A percentile compares a stretch with the other conserved stretches of the same genome.
phyloP scores from a whole-genome alignment of 2,888 invertebrate species.

The Euplagia quadripunctaria region DNA sequence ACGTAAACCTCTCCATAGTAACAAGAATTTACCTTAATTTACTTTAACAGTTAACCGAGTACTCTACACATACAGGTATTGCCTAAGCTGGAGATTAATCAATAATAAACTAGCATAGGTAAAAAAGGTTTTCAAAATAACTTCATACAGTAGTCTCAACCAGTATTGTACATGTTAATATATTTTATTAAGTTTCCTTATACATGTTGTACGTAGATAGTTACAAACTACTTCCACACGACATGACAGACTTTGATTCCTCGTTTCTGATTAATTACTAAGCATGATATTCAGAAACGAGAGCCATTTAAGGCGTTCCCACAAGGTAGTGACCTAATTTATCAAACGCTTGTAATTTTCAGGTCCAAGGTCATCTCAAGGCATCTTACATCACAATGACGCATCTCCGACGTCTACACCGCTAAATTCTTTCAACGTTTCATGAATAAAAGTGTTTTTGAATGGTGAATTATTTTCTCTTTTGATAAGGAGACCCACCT shows the following conservation, averaged over 20 bases:
- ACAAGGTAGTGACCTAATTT: constrained; percentile 18
- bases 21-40: not conserved
- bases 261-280: not conserved
- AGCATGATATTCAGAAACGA: not conserved
- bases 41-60: not conserved
- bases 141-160: too few species aligned
- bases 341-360: constrained; percentile 10
- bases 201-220: too few species aligned
- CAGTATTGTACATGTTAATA: too few species aligned
- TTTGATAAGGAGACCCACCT: constrained; percentile 28
- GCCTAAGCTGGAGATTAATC: too few species aligned
- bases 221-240: too few species aligned
- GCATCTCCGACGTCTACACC: constrained; percentile 26
- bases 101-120: too few species aligned
- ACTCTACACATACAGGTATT: too few species aligned
- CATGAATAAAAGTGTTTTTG: constrained; percentile 53
- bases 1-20: not conserved
- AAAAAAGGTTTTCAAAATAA: too few species aligned
- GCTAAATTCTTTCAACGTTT: constrained; percentile 42
- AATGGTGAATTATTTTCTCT: constrained; percentile 50
- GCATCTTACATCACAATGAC: constrained; percentile 21
- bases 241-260: too few species aligned
- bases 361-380: constrained; percentile 29
- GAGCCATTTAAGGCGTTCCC: not conserved
- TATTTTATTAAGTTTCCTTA: too few species aligned